phyloP scores from a whole-genome alignment of 2,797 vertebrate genomes.

The Darevskia nairensis region DNA sequence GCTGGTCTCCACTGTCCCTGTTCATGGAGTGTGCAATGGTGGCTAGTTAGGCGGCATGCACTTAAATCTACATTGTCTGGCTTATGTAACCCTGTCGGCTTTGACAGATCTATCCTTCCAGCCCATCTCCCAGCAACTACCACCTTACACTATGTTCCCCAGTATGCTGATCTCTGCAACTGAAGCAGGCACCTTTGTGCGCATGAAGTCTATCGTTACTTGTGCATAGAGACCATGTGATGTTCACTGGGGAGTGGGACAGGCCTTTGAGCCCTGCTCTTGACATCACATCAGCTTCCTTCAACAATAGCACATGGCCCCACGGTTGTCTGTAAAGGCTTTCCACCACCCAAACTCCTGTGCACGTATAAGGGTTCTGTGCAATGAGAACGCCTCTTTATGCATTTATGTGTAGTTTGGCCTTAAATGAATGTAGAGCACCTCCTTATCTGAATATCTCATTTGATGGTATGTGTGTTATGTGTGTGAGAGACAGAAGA shows the following conservation, averaged over 20 bases:
- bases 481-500: too few relatives aligned
- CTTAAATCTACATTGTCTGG: neutral
- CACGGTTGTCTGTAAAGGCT: too few relatives aligned
- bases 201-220: neutral
- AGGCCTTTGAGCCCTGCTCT: too few relatives aligned
- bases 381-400: too few relatives aligned
- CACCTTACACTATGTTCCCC: neutral
- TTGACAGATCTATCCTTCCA: neutral
- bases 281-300: too few relatives aligned
- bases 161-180: neutral
- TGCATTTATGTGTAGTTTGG: neutral
- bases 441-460: neutral
- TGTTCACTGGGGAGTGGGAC: too few relatives aligned
- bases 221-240: too few relatives aligned
- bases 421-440: neutral
- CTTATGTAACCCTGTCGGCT: constrained; percentile 5
- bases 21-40: neutral
- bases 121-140: neutral
- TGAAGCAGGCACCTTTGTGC: neutral
- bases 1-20: neutral
- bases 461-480: neutral
- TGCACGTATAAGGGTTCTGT: too few relatives aligned
- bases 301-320: too few relatives aligned
- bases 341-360: too few relatives aligned
- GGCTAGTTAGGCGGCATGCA: neutral